Conservation (phyloP, 2,888 invertebrate genomes). For the Schizotus pectinicornis region DNA sequence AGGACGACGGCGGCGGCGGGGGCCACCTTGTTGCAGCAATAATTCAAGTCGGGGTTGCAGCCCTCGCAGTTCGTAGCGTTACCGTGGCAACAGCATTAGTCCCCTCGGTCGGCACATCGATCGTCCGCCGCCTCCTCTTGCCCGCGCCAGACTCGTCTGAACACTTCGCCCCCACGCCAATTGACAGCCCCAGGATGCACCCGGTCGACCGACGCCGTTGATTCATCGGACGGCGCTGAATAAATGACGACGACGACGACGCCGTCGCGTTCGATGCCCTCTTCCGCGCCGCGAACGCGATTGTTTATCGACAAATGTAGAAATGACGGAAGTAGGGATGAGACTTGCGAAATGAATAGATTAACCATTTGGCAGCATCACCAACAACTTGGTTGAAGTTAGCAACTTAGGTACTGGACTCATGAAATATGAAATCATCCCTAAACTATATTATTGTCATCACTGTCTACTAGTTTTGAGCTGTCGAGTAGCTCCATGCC, state of each 20-base stretch:
- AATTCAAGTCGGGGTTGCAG: conserved; percentile 63
- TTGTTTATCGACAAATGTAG: background rate
- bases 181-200: conserved; percentile 51
- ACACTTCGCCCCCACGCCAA: conserved; percentile 57
- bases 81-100: conserved; percentile 59
- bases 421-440: no score
- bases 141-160: conserved; percentile 55
- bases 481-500: no score
- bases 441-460: no score
- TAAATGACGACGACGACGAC: background rate
- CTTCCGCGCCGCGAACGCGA: background rate
- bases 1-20: conserved; percentile 30
- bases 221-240: conserved; percentile 40
- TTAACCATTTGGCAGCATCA: no score
- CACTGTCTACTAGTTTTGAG: no score
- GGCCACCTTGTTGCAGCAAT: conserved; percentile 57
- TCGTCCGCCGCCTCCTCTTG: conserved; percentile 62
- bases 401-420: no score
- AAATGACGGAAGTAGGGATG: no score
- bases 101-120: conserved; percentile 56
- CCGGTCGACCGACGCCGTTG: conserved; percentile 42
- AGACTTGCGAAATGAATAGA: no score
- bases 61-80: conserved; percentile 56
- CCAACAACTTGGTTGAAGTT: no score
- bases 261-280: conserved; percentile 27